Conservation (phyloP, 2,797 vertebrate species). For the Sebastes taczanowskii region DNA sequence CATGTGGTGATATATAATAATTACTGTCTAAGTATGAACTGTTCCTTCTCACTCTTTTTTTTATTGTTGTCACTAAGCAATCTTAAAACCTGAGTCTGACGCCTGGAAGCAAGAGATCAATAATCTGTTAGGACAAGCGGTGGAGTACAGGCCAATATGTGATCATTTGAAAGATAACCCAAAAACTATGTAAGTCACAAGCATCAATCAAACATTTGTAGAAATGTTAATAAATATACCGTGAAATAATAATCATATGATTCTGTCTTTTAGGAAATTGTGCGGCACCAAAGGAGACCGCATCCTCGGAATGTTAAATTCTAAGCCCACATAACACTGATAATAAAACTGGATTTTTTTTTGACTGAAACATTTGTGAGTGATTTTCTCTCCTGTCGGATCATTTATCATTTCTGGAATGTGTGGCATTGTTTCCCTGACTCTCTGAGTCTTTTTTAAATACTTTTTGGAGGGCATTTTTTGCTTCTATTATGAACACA, state of each 20-base stretch:
- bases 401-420: neutral
- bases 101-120: slow-evolving; percentile 38
- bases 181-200: slow-evolving; percentile 8
- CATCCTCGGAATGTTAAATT: neutral
- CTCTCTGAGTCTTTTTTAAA: neutral
- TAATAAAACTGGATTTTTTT: neutral
- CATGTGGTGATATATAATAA: slow-evolving; percentile 32
- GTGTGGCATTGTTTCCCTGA: neutral
- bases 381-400: neutral
- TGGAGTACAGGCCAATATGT: slow-evolving; percentile 55
- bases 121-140: slow-evolving; percentile 21
- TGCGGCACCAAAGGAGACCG: neutral
- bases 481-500: too few relatives aligned
- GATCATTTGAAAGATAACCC: slow-evolving; percentile 28
- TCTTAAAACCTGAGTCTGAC: slow-evolving; percentile 15
- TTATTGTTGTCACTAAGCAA: slow-evolving; percentile 27
- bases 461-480: neutral
- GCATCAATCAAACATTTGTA: neutral
- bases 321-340: neutral
- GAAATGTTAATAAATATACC: neutral
- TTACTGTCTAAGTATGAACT: neutral
- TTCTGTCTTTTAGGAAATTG: slow-evolving; percentile 54
- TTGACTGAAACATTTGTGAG: neutral
- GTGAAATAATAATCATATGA: neutral
- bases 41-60: neutral